Base-by-base conservation (phyloP, 2,797 vertebrate species). In the Neopelma chrysocephalum region DNA sequence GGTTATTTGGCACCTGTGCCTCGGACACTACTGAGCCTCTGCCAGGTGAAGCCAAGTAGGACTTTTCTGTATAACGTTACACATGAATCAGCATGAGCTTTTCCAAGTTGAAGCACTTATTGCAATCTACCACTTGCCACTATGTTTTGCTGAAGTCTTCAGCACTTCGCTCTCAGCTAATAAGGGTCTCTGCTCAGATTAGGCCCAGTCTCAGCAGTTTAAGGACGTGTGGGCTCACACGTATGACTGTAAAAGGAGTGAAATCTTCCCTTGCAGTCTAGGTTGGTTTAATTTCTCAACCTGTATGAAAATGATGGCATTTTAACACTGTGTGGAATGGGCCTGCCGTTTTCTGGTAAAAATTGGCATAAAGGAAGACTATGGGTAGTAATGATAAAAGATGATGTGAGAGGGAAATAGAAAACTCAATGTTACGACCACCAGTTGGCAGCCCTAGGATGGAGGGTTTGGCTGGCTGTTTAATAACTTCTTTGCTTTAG, bases 401-500 rank as follows among this genome's bases (percentile, higher is more conserved):
- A 4, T 25, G 34, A 8, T 3, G 13, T 69, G 56, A 27, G 53
- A 58, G 50, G 48, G 50, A 94, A 86, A 61, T 32, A 71, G 60
- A 60, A 57, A 71, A 45, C 22, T 51, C 36, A 32, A 0, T 10
- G 34, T 12, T 68, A 7, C 0, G 2, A 5, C 32, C 56, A 54
- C 29, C 51, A 81, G 38, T 21, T 75, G 70, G 31, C 65, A 85
- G 53, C 32, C 53, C 23, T 21, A 25, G 32, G 40, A 48, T 1
- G 8, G 38, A 66, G 50, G 38, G 17, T 40, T 47, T 82, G 60
- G 17, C 66, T 80, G 42, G 7, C 61, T 86, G 10, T 72, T 78
- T 51, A 61, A 9, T 34, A 65, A 82, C 22, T 58, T 78, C 36
- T 57, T 92, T 82, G 36, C 82, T 85, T 88, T 50, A 78, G 60